Evolutionary conservation across 2,797 vertebrate genomes (phyloP), one percentile per base, ranked within the genome.

Genomic region (Sphaeramia orbicularis): DNA sequence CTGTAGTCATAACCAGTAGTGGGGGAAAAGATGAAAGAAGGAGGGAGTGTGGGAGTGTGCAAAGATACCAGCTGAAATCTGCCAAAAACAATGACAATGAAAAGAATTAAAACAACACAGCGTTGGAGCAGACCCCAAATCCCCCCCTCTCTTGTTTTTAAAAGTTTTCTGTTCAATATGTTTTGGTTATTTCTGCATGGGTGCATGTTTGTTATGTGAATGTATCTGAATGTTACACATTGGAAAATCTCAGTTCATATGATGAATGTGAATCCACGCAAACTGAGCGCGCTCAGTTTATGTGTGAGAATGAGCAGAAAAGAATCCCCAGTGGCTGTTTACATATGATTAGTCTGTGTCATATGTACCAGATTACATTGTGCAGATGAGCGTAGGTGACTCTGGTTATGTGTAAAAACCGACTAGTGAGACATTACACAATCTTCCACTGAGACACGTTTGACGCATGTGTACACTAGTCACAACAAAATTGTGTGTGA

Each of bases 191-290:
- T 83, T 83, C 54, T 87, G 91, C 92, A 94, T 90, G 89, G 74
- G 63, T 79, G 89, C 91, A 91, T 92, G 93, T 85, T 79, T 92
- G 72, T 82, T 71, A 81, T 86, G 90, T 90, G 86, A 89, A 85
- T 92, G 90, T 86, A 52, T 55, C 19, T 70, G 79, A 80, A 89
- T 88, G 81, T 73, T 4, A 76, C 87, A 89, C 80, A 30, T 66
- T 67, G 55, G 43, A 37, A 58, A 76, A 65, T 44, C 51, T 75
- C 60, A 32, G 73, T 65, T 78, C 47, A 64, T 62, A 35, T 4
- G 45, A 71, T 53, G 76, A 76, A 77, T 82, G 86, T 71, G 49
- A 50, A 82, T 36, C 72, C 86, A 89, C 87, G 71, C 81, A 91
- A 87, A 81, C 82, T 76, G 83, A 50, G 62, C 0, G n/a, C 11